Conservation (phyloP, 2,113 vertebrate species). For the Psophia crepitans region DNA sequence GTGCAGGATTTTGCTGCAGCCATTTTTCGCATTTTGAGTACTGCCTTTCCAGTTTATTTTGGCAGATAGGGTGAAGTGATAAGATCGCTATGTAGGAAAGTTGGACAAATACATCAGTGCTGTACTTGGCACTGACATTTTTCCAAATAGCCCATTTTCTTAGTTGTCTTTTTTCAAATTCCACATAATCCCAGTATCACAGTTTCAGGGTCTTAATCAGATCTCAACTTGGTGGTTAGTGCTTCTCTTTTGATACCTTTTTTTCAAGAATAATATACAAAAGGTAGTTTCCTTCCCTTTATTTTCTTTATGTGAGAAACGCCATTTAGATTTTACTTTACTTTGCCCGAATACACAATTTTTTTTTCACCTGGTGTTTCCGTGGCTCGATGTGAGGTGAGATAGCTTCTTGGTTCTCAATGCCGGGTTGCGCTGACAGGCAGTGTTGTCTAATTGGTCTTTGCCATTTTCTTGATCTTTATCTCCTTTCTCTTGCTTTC, state of each 20-base stretch:
- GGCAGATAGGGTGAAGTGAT: neutral
- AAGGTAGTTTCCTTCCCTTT: neutral
- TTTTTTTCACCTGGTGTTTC: neutral
- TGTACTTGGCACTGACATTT: neutral
- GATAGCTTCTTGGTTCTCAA: neutral
- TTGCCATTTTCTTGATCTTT: slow-evolving; percentile 1
- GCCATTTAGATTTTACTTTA: neutral
- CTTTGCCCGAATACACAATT: neutral
- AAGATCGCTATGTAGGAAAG: neutral
- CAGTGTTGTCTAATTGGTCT: neutral
- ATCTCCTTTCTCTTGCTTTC: neutral
- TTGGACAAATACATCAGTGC: neutral
- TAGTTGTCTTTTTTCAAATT: neutral
- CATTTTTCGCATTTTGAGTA: neutral
- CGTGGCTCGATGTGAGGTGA: neutral
- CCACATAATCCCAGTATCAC: neutral
- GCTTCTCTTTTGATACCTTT: neutral
- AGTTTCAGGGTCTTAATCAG: neutral
- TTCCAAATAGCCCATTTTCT: neutral
- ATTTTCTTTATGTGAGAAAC: neutral
- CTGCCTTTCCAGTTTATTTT: slow-evolving; percentile 12
- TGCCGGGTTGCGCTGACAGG: neutral
- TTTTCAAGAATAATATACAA: neutral
- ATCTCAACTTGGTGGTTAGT: neutral
- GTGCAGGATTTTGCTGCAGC: neutral